Evolutionary conservation across 2,797 vertebrate genomes (phyloP).

Genomic region (Australoheros facetus): DNA sequence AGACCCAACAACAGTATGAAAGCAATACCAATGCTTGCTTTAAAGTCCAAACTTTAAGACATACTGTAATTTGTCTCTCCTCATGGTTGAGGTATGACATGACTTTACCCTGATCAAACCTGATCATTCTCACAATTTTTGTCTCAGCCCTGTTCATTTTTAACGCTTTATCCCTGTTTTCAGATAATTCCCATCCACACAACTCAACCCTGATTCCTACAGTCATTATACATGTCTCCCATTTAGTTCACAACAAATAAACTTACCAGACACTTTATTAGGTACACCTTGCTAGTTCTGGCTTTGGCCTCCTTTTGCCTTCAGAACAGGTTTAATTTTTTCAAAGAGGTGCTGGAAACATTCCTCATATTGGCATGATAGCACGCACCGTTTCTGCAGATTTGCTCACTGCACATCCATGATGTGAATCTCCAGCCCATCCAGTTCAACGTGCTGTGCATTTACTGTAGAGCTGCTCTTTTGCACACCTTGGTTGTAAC

Average conservation of each 20-base stretch:
- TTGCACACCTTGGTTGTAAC: background rate
- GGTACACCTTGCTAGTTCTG: too few relatives aligned
- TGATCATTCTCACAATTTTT: background rate
- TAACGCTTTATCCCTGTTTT: background rate
- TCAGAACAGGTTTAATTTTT: too few relatives aligned
- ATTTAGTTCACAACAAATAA: background rate
- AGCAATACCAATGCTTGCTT: background rate
- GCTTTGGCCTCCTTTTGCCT: too few relatives aligned
- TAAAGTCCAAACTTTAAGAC: slow-evolving; percentile 13
- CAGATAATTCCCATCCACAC: background rate
- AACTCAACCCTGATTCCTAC: background rate
- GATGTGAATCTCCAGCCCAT: background rate
- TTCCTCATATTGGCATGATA: too few relatives aligned
- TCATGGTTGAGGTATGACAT: slow-evolving; percentile 1
- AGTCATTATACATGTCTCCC: too few relatives aligned
- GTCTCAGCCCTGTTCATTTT: background rate
- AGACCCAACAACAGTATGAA: slow-evolving; percentile 16
- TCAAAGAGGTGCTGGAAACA: too few relatives aligned
- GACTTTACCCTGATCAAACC: slow-evolving; percentile 11
- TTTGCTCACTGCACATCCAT: too few relatives aligned
- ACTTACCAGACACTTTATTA: too few relatives aligned
- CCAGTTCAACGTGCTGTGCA: background rate
- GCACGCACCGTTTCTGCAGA: too few relatives aligned
- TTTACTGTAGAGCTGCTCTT: background rate
- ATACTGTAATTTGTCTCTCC: slow-evolving; percentile 2